Base-by-base conservation (phyloP, 1,140 invertebrate genomes). In the Tetragonula clypearis region DNA sequence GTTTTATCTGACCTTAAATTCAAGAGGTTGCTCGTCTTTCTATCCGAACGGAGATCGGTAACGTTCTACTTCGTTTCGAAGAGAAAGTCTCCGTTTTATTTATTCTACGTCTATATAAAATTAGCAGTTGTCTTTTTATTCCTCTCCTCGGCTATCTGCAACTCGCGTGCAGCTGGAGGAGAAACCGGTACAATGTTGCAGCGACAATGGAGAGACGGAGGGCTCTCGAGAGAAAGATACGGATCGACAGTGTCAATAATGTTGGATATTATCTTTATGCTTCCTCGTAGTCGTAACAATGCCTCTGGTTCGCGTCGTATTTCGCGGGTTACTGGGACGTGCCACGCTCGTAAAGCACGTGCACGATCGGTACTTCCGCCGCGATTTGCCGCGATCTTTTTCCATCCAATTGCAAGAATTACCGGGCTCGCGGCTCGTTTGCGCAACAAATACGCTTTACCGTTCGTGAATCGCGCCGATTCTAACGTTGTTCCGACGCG, bases 231-330 rank as follows among this genome's bases (percentile, higher is more conserved):
- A 49, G 75, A n/a, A 72, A 89, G 88, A 90, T 87, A 89, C 66
- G 69, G 60, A 87, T 90, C 88, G 82, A 77, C 80, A 75, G 83
- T 71, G 82, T 72, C 60, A 30, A 83, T 73, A 66, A 88, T 81
- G 56, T 86, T 26, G 78, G 82, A 84, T 82, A 82, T 89, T 90
- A 87, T 87, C 82, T 90, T 90, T 82, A 82, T 85, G 74, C 71
- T 90, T 89, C 78, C 78, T 30, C 84, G 90, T 87, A 79, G 79
- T 78, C 84, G 76, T 90, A 87, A 88, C 89, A 88, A 85, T 88
- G 71, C 80, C 65, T 71, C 71, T 56, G 49, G 79, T 77, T 78
- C 85, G 62, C 85, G 85, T 89, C 76, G 56, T 73, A 56, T 81
- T 72, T 81, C 82, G 74, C 81, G 78, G 87, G 85, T 87, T 87